Evolutionary conservation across 2,888 invertebrate genomes (phyloP), one percentile per base, ranked within the genome.

Genomic region (Callyntrura sp.): DNA sequence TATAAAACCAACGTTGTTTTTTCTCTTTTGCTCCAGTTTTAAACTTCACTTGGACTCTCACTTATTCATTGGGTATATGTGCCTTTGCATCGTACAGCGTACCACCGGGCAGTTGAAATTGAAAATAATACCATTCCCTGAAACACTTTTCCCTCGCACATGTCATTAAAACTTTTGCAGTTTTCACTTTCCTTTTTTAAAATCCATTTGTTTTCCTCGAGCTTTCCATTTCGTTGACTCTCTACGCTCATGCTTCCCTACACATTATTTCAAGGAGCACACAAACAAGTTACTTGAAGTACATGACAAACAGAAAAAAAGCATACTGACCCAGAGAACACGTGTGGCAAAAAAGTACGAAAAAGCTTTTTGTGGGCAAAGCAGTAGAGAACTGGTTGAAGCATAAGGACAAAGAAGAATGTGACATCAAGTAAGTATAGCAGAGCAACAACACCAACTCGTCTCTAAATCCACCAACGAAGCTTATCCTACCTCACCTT

Each of bases 401-500:
- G n/a, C n/a, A n/a, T n/a, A n/a, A n/a, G n/a, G n/a, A n/a, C n/a
- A n/a, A n/a, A n/a, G n/a, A n/a, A n/a, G n/a, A n/a, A n/a, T n/a
- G n/a, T n/a, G n/a, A n/a, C n/a, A n/a, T n/a, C n/a, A n/a, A n/a
- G n/a, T n/a, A n/a, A n/a, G n/a, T n/a, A n/a, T n/a, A n/a, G n/a
- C n/a, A n/a, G n/a, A n/a, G n/a, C n/a, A n/a, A n/a, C n/a, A n/a
- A n/a, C n/a, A n/a, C n/a, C n/a, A n/a, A n/a, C n/a, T 23, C 51
- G 23, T 12, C 11, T 65, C 0, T 28, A 25, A 12, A 14, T 62
- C 20, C 45, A 20, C 70, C 45, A 45, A 8, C 43, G 3, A 45
- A 62, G 11, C 45, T 45, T 43, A 62, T 60, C 62, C 20, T 70
- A 51, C 70, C 23, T 85, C 60, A 60, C 73, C 57, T 85, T 85